These are phyloP conservation scores for Agriopis aurantiaria DNA, from an alignment of 2,888 invertebrate genomes.

Conservation along the genomic window DNA sequence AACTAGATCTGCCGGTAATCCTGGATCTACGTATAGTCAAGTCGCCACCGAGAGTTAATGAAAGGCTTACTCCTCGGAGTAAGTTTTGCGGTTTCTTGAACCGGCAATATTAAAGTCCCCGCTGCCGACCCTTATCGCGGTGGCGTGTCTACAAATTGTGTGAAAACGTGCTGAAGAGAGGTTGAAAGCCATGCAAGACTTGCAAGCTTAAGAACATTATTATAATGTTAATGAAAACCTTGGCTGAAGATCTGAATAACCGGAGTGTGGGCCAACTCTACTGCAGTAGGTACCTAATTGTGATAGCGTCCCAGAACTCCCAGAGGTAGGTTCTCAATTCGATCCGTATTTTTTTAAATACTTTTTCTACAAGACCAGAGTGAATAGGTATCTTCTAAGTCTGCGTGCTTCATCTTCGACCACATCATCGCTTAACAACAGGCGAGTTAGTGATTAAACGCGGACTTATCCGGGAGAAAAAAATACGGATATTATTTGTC, in stretches of 20 bases:
- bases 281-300: background rate
- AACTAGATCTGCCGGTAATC: constrained; percentile 20
- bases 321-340: no score
- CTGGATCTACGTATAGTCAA: constrained; percentile 5
- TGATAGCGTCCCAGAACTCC: no score
- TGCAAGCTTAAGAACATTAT: background rate
- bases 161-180: constrained; percentile 16
- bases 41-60: constrained; percentile 17
- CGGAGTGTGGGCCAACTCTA: background rate
- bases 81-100: constrained; percentile 38
- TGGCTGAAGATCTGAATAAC: no score
- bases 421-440: no score
- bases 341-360: background rate
- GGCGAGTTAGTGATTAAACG: no score
- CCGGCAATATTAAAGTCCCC: constrained; percentile 38
- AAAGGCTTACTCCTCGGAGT: constrained; percentile 22
- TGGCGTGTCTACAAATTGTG: constrained; percentile 31
- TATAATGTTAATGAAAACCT: no score
- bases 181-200: background rate
- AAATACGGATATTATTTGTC: no score
- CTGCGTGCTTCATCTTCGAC: no score
- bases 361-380: background rate
- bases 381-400: no score
- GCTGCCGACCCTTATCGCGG: constrained; percentile 25
- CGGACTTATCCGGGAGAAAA: no score